Evolutionary conservation across 2,888 invertebrate species (phyloP).

Genomic region (Ethmia dodecea): DNA sequence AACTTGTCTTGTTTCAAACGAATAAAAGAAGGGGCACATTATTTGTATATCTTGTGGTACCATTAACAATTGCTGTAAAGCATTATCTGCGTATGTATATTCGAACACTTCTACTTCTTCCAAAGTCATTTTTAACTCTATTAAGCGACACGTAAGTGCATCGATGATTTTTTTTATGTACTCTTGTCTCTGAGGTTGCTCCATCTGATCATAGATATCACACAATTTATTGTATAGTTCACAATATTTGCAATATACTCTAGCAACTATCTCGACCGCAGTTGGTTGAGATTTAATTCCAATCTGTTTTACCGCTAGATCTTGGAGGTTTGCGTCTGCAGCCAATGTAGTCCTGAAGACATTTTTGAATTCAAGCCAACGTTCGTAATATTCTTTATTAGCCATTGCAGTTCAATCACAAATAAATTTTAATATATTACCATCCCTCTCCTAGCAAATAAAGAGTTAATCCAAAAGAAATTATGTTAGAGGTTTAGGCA

Average conservation of each 20-base stretch:
- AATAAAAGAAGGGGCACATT: slow-evolving; percentile 80
- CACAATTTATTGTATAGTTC: slow-evolving; percentile 75
- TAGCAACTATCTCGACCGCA: slow-evolving; percentile 68
- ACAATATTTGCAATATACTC: slow-evolving; percentile 72
- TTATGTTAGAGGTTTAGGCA: no score
- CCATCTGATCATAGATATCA: slow-evolving; percentile 79
- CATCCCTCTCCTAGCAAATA: no score
- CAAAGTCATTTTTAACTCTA: slow-evolving; percentile 77
- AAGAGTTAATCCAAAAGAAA: no score
- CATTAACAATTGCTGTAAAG: slow-evolving; percentile 81
- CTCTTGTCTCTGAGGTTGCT: slow-evolving; percentile 78
- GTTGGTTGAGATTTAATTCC: slow-evolving; percentile 64
- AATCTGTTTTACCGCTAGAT: slow-evolving; percentile 36
- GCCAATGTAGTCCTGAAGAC: slow-evolving; percentile 33
- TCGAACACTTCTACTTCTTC: slow-evolving; percentile 77
- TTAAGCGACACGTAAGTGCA: slow-evolving; percentile 74
- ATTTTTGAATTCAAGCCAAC: slow-evolving; percentile 55
- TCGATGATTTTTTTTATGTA: slow-evolving; percentile 78
- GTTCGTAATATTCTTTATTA: slow-evolving; percentile 35
- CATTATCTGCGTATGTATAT: slow-evolving; percentile 85
- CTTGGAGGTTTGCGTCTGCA: slow-evolving; percentile 53
- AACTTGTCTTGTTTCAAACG: slow-evolving; percentile 69
- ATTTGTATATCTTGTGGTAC: slow-evolving; percentile 82
- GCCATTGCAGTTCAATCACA: no score
- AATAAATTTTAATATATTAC: no score